phyloP scores from a whole-genome alignment of 2,888 invertebrate genomes.

The Tortricodes alternella region DNA sequence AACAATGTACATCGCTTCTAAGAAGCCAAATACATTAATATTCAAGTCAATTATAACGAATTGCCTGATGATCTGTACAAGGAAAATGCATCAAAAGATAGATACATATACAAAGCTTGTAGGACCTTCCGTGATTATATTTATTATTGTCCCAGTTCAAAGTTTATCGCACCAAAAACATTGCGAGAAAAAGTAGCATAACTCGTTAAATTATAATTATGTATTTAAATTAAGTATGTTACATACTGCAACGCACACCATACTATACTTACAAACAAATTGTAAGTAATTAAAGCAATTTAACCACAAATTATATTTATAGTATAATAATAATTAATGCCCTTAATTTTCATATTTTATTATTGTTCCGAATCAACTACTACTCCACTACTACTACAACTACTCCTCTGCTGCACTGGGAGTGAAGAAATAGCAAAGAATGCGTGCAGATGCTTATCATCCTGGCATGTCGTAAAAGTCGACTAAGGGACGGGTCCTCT shows the following conservation, averaged over 20 bases:
- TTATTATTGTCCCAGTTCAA: conserved; percentile 6
- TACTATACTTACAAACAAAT: not conserved
- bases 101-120: not conserved
- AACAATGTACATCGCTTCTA: too few relatives aligned
- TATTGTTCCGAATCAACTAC: too few relatives aligned
- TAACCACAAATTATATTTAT: too few relatives aligned
- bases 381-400: too few relatives aligned
- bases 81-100: not conserved
- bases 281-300: not conserved
- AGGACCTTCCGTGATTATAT: not conserved
- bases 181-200: not conserved
- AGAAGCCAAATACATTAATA: not conserved
- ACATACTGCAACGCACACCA: not conserved
- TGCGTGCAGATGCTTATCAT: too few relatives aligned
- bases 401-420: too few relatives aligned
- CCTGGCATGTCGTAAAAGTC: too few relatives aligned
- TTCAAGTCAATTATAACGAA: not conserved
- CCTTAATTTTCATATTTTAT: too few relatives aligned
- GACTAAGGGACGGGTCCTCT: too few relatives aligned
- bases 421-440: too few relatives aligned
- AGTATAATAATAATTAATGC: too few relatives aligned
- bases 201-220: not conserved
- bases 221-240: not conserved
- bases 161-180: conserved; percentile 11
- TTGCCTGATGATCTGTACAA: not conserved